phyloP scores from a whole-genome alignment of 1,140 invertebrate species.

The Adoxophyes honmai region DNA sequence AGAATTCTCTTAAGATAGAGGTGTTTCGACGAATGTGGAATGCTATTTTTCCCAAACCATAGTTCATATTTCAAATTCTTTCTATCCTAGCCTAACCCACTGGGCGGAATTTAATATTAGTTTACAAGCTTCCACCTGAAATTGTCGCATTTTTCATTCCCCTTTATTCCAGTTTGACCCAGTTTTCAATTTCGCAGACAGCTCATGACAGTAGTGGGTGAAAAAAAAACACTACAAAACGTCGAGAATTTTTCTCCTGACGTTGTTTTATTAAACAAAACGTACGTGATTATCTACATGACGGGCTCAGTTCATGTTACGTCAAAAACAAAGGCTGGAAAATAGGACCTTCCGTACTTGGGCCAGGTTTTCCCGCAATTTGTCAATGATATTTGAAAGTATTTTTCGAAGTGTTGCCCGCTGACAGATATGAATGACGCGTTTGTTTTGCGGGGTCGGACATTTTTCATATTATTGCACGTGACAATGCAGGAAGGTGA shows the following conservation, averaged over 20 bases:
- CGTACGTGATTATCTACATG: neutral
- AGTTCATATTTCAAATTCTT: no score
- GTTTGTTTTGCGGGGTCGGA: neutral
- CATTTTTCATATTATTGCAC: neutral
- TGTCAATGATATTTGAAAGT: neutral
- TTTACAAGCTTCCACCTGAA: no score
- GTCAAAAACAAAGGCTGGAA: conserved; percentile 5
- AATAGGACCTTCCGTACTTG: conserved; percentile 1
- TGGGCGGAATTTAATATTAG: no score
- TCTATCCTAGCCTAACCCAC: no score
- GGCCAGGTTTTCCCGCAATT: neutral
- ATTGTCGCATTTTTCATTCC: neutral
- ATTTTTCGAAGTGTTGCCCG: neutral
- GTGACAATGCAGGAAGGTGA: conserved; percentile 5
- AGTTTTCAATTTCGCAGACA: conserved; percentile 1
- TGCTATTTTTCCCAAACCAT: no score
- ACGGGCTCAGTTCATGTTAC: neutral
- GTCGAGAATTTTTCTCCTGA: no score
- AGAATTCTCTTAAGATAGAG: no score
- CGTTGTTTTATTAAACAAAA: no score
- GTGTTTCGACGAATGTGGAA: no score
- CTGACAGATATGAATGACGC: conserved; percentile 7
- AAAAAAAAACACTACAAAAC: neutral
- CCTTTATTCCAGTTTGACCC: conserved; percentile 6
- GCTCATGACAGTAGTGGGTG: neutral